Evolutionary conservation across 1,140 invertebrate genomes (phyloP).

Genomic region (Leptinotarsa lineolata): DNA sequence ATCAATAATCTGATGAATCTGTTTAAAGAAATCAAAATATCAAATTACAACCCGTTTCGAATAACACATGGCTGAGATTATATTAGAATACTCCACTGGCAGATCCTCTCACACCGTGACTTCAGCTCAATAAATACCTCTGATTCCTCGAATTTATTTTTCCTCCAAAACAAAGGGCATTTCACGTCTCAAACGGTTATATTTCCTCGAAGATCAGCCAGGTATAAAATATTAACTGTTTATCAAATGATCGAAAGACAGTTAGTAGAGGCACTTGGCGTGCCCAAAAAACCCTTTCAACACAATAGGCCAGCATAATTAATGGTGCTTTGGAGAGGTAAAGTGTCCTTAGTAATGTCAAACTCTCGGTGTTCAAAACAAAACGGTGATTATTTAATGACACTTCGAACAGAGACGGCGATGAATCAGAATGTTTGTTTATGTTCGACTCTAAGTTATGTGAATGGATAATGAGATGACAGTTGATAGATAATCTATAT

Average conservation of each 20-base stretch:
- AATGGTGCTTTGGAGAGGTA: constrained; percentile 35
- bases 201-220: constrained; percentile 14
- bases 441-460: not conserved
- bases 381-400: constrained; percentile 25
- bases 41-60: not conserved
- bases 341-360: constrained; percentile 39
- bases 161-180: not conserved
- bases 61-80: too few relatives aligned
- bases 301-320: constrained; percentile 36
- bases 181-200: not conserved
- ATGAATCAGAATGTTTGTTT: constrained; percentile 1
- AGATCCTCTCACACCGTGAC: not conserved
- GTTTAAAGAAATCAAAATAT: not conserved
- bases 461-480: too few relatives aligned
- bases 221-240: constrained; percentile 31
- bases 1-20: too few relatives aligned
- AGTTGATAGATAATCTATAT: too few relatives aligned
- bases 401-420: not conserved
- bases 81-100: not conserved
- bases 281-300: constrained; percentile 36
- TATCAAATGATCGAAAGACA: constrained; percentile 29
- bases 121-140: not conserved
- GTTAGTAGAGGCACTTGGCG: constrained; percentile 21
- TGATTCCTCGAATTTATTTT: not conserved
- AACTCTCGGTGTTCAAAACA: constrained; percentile 29